Evolutionary conservation across 2,113 vertebrate genomes (phyloP).

Genomic region (Dascyllus trimaculatus): DNA sequence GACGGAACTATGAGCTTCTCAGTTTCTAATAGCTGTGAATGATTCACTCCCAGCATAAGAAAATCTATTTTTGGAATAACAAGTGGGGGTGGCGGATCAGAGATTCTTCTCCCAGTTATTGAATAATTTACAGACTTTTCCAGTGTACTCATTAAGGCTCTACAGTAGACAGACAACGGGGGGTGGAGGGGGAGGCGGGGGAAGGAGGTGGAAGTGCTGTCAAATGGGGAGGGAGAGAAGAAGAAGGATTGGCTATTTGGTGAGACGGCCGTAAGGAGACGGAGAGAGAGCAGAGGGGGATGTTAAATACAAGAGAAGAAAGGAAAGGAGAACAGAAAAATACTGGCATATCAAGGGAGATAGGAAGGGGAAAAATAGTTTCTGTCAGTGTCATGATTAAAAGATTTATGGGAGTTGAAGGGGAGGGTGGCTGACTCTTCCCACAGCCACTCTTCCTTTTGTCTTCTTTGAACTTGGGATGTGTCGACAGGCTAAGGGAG

Average conservation of each 20-base stretch:
- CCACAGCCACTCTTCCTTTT: constrained; percentile 64
- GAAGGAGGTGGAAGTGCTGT: constrained; percentile 37
- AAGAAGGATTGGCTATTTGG: constrained; percentile 48
- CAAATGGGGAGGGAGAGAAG: constrained; percentile 40
- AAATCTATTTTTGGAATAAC: constrained; percentile 75
- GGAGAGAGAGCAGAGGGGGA: constrained; percentile 2
- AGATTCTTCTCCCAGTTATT: constrained; percentile 76
- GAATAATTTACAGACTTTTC: constrained; percentile 80
- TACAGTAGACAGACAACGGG: constrained; percentile 65
- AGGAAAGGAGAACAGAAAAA: constrained; percentile 47
- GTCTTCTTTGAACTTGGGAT: constrained; percentile 77
- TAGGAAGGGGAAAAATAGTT: constrained; percentile 36
- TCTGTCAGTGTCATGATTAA: constrained; percentile 79
- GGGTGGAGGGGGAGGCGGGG: not conserved
- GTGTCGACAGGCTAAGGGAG: constrained; percentile 66
- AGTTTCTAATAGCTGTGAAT: constrained; percentile 49
- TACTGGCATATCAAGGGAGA: constrained; percentile 61
- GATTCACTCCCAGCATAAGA: constrained; percentile 60
- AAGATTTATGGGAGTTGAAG: constrained; percentile 72
- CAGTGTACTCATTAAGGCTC: constrained; percentile 77
- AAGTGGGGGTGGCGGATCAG: constrained; percentile 36
- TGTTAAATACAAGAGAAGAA: constrained; percentile 61
- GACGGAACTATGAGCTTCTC: constrained; percentile 41
- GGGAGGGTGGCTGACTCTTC: constrained; percentile 44
- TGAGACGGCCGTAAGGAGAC: constrained; percentile 12